These are phyloP conservation scores for Chelmon rostratus DNA, from an alignment of 2,797 vertebrate genomes.

Conservation along the genomic window DNA sequence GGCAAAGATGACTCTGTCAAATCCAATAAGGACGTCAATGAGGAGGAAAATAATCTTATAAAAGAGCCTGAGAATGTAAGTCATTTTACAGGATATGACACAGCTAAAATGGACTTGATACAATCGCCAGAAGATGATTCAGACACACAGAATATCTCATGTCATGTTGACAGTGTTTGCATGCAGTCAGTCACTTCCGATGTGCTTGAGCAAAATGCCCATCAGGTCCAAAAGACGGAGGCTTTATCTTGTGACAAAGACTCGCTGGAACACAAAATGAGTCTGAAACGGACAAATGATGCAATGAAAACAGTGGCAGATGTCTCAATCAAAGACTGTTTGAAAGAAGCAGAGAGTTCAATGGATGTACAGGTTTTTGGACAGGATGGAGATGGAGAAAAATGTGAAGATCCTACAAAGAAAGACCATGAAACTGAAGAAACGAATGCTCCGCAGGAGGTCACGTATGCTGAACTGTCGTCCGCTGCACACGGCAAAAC, in stretches of 20 bases:
- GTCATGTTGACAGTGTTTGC: constrained; percentile 19
- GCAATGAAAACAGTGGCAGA: neutral
- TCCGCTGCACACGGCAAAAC: neutral
- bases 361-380: neutral
- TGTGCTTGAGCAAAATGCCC: constrained; percentile 25
- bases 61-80: constrained; percentile 18
- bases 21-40: constrained; percentile 16
- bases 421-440: neutral
- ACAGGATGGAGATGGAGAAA: constrained; percentile 18
- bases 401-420: neutral
- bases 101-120: constrained; percentile 25
- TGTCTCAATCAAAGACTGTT: neutral
- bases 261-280: neutral
- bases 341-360: neutral
- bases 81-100: constrained; percentile 27
- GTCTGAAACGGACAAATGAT: constrained; percentile 12
- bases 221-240: constrained; percentile 19
- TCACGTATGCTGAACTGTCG: constrained; percentile 4
- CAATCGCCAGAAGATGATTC: constrained; percentile 43
- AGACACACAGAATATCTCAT: constrained; percentile 25
- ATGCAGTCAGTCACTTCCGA: neutral
- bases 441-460: constrained; percentile 1
- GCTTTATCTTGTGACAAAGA: constrained; percentile 21
- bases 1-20: constrained; percentile 6
- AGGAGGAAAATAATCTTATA: constrained; percentile 12